Base-by-base conservation (phyloP, 2,113 vertebrate species). In the Myxocyprinus asiaticus region DNA sequence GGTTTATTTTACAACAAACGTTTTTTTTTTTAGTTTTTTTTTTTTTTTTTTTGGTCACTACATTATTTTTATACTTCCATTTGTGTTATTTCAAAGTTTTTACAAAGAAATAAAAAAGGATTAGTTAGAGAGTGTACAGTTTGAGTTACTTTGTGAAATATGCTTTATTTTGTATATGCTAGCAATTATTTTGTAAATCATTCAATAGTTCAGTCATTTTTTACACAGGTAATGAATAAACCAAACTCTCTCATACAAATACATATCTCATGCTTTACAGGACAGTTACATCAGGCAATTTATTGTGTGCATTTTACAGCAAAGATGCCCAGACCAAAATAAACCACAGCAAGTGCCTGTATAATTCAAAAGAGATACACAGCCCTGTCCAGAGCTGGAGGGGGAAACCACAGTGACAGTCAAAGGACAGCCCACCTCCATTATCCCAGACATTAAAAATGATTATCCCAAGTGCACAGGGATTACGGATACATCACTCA, bases 361-460 rank as follows among this genome's bases (percentile, higher is more conserved):
- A 58, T 50, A 56, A 56, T 67, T 77, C 66, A 77, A 42, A 33
- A 58, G 9, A 56, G 65, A 56, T 8, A 45, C 11, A 66, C 2
- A 12, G 14, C 10, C 9, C 61, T 44, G 74, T 59, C 65, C 55
- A 33, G 15, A 56, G 58, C 63, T 7, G 22, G 42, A 67, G 51
- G 50, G 9, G 11, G 66, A 11, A 58, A 78, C 53, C 22, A 63
- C 43, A 0, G 5, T 70, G 58, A 69, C 76, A 51, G 17, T 22
- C n/a, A 7, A 73, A 73, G 14, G 44, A 61, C 33, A 14, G 47
- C 14, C 50, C 61, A 42, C 17, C 43, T 67, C 53, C 70, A 55
- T 64, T 64, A 72, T 71, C 42, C 14, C 66, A 15, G 17, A 72
- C 77, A 72, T 79, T 56, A 63, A 72, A 55, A 79, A 79, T 71